Evolutionary conservation across 2,888 invertebrate species (phyloP), one percentile per base, ranked within the genome.

Genomic region (Exephanes ischioxanthus): DNA sequence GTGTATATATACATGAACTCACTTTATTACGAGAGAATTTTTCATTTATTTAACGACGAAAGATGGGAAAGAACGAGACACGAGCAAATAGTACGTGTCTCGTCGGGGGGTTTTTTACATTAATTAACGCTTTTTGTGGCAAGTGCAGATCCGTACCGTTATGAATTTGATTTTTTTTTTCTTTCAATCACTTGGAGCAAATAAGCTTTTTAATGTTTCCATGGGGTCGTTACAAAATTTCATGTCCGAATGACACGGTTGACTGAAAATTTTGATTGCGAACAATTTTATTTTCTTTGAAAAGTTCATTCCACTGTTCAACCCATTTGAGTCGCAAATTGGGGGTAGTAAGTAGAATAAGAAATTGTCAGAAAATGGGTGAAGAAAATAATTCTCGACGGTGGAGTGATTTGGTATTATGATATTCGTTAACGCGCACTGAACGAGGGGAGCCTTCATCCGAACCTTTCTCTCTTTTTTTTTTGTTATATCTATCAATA

Each of bases 361-460:
- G 1, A 26, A 26, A 11, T 58, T 26, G 26, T 14, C 3, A 58
- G 4, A 11, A 26, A 58, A 58, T 14, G 26, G 11, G 14, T 26
- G 22, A 58, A 58, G 11, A 58, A 58, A 26, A 26, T 26, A 11
- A 58, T 58, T 58, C 22, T 22, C 58, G 58, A 22, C 58, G 26
- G 19, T 3, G 11, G 9, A 58, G 26, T 26, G 22, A 26, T 4
- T 58, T 58, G 26, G 26, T 58, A 16, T 63, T 63, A 33, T 26
- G 30, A 45, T 30, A 61, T 55, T 73, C 53, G 67, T 73, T 71
- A n/a, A 48, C 77, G 70, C 73, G 30, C 61, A 73, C 51, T 86
- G 80, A 76, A 81, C 72, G 89, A 88, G 90, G 89, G 90, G 90
- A 91, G 91, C 90, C 90, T 90, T 90, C 88, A 89, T 89, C 88